These are phyloP conservation scores for Eublepharis macularius DNA, from an alignment of 2,113 vertebrate species.

Conservation along the genomic window DNA sequence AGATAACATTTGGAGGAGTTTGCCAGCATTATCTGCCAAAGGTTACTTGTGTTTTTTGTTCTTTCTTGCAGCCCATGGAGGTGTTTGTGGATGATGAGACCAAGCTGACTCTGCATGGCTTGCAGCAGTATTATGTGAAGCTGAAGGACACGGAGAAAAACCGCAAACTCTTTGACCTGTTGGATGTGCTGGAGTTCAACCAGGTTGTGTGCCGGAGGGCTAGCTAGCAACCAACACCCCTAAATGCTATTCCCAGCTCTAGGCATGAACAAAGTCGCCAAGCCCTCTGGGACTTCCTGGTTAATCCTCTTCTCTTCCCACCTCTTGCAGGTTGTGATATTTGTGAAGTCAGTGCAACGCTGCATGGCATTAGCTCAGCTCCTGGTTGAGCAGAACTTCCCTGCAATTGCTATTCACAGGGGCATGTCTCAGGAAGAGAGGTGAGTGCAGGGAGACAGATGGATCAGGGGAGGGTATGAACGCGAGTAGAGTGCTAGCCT, in stretches of 20 bases:
- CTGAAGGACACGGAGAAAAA: slow-evolving; percentile 89
- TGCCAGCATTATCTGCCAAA: neutral
- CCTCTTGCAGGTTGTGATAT: slow-evolving; percentile 80
- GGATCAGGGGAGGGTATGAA: neutral
- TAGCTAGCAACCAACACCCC: neutral
- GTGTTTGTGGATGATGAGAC: slow-evolving; percentile 88
- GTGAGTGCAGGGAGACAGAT: slow-evolving; percentile 47
- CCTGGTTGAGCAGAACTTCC: slow-evolving; percentile 85
- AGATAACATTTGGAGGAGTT: neutral
- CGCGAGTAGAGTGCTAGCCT: neutral
- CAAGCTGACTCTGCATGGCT: slow-evolving; percentile 85
- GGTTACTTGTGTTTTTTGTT: neutral
- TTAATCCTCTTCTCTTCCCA: neutral
- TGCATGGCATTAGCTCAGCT: slow-evolving; percentile 85
- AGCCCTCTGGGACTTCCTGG: neutral
- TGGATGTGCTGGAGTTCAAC: slow-evolving; percentile 84
- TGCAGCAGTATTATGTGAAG: slow-evolving; percentile 88
- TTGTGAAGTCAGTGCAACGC: slow-evolving; percentile 83
- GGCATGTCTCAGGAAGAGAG: slow-evolving; percentile 86
- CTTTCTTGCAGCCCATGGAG: slow-evolving; percentile 78
- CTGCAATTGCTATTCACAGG: slow-evolving; percentile 83
- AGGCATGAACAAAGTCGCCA: neutral
- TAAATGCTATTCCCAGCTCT: no score
- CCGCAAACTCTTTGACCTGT: slow-evolving; percentile 84
- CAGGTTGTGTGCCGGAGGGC: slow-evolving; percentile 63